phyloP scores from a whole-genome alignment of 2,888 invertebrate species.

The Amphiduros pacificus region DNA sequence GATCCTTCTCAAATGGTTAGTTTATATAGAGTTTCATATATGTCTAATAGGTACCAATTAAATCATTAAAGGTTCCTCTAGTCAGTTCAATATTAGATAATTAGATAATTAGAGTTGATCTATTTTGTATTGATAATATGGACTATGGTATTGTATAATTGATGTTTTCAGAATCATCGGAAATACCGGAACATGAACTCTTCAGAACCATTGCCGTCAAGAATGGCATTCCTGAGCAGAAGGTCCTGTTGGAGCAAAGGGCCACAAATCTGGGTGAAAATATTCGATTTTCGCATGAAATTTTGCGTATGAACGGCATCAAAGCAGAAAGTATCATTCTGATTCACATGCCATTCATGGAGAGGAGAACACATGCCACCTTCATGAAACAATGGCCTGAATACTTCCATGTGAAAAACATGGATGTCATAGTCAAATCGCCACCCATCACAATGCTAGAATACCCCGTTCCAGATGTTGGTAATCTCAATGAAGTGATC shows the following conservation, averaged over 20 bases:
- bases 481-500: slow-evolving; percentile 36
- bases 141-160: background rate
- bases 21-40: too few species aligned
- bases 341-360: slow-evolving; percentile 51
- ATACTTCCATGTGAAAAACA: slow-evolving; percentile 8
- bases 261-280: slow-evolving; percentile 30
- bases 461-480: slow-evolving; percentile 39
- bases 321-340: slow-evolving; percentile 35
- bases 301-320: slow-evolving; percentile 26
- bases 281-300: slow-evolving; percentile 36
- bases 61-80: too few species aligned
- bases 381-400: slow-evolving; percentile 50
- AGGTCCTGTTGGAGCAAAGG: slow-evolving; percentile 39
- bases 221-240: slow-evolving; percentile 37
- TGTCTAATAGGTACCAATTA: too few species aligned
- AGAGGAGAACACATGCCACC: slow-evolving; percentile 44
- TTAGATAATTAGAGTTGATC: too few species aligned
- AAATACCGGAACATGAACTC: slow-evolving; percentile 42
- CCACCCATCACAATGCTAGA: slow-evolving; percentile 39
- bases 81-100: too few species aligned
- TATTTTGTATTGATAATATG: too few species aligned
- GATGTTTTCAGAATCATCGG: slow-evolving; percentile 35
- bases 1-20: slow-evolving; percentile 44
- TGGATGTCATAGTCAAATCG: slow-evolving; percentile 39
- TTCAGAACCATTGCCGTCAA: slow-evolving; percentile 39